Conservation (phyloP, 2,888 invertebrate genomes). For the Dicycla oo region DNA sequence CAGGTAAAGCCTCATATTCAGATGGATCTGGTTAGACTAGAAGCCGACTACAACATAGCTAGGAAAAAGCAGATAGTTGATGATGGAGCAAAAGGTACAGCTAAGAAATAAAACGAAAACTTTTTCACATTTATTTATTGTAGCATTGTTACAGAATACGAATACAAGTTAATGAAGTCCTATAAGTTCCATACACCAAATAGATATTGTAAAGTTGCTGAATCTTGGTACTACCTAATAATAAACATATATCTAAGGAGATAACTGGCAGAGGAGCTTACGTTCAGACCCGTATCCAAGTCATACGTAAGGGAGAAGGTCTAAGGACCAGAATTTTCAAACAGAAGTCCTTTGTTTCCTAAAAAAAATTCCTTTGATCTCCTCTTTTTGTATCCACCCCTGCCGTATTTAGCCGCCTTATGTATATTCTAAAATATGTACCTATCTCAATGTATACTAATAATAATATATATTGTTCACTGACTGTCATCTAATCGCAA, state of each 20-base stretch:
- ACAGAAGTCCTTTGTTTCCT: not conserved
- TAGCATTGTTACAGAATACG: not conserved
- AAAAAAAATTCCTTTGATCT: not conserved
- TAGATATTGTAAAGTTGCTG: not conserved
- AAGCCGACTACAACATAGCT: too few species aligned
- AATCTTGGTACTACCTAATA: not conserved
- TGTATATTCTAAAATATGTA: too few species aligned
- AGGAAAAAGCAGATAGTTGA: not conserved
- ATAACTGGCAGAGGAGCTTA: not conserved
- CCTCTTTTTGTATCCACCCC: conserved; percentile 23
- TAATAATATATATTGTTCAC: too few species aligned
- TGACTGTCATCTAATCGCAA: too few species aligned
- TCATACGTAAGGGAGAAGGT: not conserved
- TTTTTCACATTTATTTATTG: not conserved
- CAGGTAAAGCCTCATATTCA: too few species aligned
- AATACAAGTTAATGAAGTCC: not conserved
- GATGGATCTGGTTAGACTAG: too few species aligned
- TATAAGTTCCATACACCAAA: not conserved
- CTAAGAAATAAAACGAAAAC: not conserved
- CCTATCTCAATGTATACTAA: too few species aligned
- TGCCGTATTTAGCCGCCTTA: not conserved
- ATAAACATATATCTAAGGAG: not conserved
- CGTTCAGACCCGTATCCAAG: conserved; percentile 25
- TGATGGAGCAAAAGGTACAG: not conserved
- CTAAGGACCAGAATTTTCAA: conserved; percentile 1